These are phyloP conservation scores for Stichopus horrens DNA, from an alignment of 53 echinoderm and acorn worm genomes.

Conservation along the genomic window DNA sequence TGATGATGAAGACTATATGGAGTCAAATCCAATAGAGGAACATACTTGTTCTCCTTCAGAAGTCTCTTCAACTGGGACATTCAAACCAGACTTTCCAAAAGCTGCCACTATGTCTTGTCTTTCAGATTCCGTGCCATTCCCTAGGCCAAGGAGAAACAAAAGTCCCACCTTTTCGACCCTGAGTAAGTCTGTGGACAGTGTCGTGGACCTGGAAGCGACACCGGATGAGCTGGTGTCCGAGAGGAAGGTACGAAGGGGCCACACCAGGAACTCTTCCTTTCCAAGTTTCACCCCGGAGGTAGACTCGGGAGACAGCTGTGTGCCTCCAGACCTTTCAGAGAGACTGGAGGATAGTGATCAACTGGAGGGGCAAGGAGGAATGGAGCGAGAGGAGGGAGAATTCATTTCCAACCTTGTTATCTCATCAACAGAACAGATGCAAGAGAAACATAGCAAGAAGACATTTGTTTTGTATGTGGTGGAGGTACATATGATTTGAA, in stretches of 20 bases:
- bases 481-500: slow-evolving; percentile 15
- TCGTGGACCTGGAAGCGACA: neutral
- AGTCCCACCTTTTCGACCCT: slow-evolving; percentile 8
- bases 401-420: slow-evolving; percentile 25
- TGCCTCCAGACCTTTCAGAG: neutral
- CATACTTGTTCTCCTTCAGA: neutral
- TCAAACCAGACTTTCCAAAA: neutral
- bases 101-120: neutral
- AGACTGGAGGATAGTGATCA: neutral
- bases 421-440: slow-evolving; percentile 36
- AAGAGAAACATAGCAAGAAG: slow-evolving; percentile 34
- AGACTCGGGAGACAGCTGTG: neutral
- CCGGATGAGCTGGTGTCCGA: neutral
- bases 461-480: slow-evolving; percentile 31
- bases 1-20: neutral
- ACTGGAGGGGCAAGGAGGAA: neutral
- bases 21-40: neutral
- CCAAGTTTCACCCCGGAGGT: neutral
- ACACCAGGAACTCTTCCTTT: slow-evolving; percentile 30
- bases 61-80: neutral
- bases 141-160: slow-evolving; percentile 2
- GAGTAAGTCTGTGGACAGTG: slow-evolving; percentile 25
- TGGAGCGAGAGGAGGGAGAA: neutral
- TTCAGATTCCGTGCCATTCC: neutral
- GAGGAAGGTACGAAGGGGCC: neutral